A percentile compares a stretch with the other conserved stretches of the same genome.
Conservation (phyloP, 2,113 vertebrate genomes). For the Leptosomus discolor region DNA sequence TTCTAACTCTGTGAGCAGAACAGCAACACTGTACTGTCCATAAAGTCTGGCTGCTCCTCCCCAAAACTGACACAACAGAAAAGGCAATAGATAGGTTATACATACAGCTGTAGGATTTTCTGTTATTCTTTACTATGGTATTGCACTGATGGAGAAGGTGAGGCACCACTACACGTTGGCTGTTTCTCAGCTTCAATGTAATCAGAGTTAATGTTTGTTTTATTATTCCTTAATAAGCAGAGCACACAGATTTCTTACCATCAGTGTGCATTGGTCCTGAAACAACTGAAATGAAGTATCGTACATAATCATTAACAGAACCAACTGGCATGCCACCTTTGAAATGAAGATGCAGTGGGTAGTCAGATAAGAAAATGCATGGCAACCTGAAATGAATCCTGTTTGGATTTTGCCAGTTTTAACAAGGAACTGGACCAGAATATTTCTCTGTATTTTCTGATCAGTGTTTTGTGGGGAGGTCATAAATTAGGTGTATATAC, state of each 20-base stretch:
- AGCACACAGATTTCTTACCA: background rate
- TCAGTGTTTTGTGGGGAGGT: background rate
- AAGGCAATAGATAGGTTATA: background rate
- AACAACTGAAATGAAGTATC: background rate
- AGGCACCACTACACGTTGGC: accelerated
- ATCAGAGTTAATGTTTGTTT: background rate
- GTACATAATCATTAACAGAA: background rate
- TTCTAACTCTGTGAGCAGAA: background rate
- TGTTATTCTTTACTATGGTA: background rate
- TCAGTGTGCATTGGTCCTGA: background rate
- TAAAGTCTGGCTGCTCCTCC: background rate
- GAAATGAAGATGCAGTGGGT: background rate
- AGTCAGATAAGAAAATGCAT: background rate
- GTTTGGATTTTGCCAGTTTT: background rate
- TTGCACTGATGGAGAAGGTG: background rate
- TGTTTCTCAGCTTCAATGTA: background rate
- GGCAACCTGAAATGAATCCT: background rate
- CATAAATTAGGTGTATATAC: background rate
- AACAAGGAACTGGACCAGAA: background rate
- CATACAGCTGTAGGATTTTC: background rate
- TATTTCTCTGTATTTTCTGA: background rate
- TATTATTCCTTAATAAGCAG: background rate
- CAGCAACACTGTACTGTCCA: background rate
- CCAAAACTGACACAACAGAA: background rate
- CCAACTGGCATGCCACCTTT: accelerated